Evolutionary conservation across 2,113 vertebrate genomes (phyloP).

Genomic region (Mustela lutreola): DNA sequence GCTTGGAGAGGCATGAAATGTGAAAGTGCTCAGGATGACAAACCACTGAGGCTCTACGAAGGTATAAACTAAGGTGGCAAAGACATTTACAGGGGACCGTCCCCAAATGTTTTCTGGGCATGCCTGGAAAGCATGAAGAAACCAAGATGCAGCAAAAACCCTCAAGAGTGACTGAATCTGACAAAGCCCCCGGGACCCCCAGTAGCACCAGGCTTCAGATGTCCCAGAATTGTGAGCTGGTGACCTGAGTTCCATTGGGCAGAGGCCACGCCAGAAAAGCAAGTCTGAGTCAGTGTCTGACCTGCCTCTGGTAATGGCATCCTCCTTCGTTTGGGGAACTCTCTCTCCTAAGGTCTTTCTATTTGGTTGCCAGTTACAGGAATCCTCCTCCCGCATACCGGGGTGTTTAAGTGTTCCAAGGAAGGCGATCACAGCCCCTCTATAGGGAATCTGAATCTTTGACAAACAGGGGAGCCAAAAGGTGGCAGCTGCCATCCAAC

Average conservation of each 20-base stretch:
- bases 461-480: neutral
- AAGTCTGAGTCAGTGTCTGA: neutral
- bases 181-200: neutral
- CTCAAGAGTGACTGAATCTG: conserved; percentile 18
- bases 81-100: neutral
- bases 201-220: neutral
- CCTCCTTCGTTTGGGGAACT: neutral
- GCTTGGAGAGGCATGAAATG: neutral
- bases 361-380: neutral
- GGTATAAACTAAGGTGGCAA: neutral
- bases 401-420: neutral
- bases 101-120: neutral
- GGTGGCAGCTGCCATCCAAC: neutral
- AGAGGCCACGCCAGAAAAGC: neutral
- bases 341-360: neutral
- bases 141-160: neutral
- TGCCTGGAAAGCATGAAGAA: neutral
- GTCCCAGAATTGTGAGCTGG: neutral
- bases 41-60: neutral
- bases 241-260: neutral
- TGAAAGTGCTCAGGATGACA: neutral
- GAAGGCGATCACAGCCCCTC: neutral
- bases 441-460: neutral
- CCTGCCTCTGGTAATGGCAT: neutral
- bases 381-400: neutral